These are phyloP conservation scores for Hystrix cristata DNA, from an alignment of 2,113 vertebrate species.

Conservation along the genomic window DNA sequence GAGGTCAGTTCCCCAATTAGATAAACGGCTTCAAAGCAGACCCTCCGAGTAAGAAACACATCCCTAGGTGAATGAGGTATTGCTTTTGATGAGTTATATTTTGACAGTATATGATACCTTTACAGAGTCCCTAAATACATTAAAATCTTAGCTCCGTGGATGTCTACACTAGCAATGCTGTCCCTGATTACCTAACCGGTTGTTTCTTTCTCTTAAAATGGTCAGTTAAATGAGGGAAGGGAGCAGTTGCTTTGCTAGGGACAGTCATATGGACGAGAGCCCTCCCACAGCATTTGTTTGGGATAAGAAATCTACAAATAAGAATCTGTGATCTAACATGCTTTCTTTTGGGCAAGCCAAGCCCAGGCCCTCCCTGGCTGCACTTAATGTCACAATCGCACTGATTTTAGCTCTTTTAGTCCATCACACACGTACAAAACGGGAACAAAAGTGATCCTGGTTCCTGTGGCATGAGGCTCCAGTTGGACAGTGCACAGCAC, in stretches of 20 bases:
- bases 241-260: background rate
- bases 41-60: background rate
- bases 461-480: background rate
- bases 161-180: background rate
- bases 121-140: constrained; percentile 42
- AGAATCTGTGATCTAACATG: background rate
- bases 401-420: background rate
- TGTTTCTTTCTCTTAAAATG: constrained; percentile 14
- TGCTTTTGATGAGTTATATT: background rate
- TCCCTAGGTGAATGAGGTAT: background rate
- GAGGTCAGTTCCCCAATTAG: background rate
- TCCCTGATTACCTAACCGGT: background rate
- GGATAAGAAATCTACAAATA: background rate
- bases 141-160: background rate
- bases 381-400: background rate
- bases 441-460: background rate
- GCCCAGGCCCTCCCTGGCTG: background rate
- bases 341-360: background rate
- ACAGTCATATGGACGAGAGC: background rate
- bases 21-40: background rate
- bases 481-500: background rate
- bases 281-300: background rate
- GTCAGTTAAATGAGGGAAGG: background rate
- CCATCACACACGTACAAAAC: background rate
- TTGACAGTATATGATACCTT: constrained; percentile 37